Conservation (phyloP, 1,140 invertebrate genomes). For the Antheraea mylitta region DNA sequence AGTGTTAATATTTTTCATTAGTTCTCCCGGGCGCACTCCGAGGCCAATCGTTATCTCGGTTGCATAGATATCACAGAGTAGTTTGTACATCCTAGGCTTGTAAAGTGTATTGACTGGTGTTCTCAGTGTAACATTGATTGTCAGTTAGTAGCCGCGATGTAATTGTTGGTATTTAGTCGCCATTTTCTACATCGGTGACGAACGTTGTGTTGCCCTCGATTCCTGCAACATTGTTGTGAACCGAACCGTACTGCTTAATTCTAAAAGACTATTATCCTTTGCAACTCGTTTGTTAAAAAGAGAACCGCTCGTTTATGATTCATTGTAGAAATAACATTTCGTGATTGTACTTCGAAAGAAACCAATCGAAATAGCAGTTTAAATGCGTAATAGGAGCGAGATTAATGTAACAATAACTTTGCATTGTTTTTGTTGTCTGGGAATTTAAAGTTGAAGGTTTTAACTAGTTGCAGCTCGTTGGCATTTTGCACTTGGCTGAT, state of each 20-base stretch:
- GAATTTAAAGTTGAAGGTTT: conserved; percentile 17
- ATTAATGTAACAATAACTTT: no score
- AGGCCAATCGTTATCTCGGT: conserved; percentile 46
- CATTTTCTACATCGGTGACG: conserved; percentile 76
- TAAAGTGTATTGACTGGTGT: no score
- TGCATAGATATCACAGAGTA: conserved; percentile 22
- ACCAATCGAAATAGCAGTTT: conserved; percentile 27
- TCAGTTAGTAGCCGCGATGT: conserved; percentile 41
- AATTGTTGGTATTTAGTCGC: conserved; percentile 76
- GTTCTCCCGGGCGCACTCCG: conserved; percentile 12
- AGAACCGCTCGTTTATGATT: conserved; percentile 59
- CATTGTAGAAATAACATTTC: conserved; percentile 63
- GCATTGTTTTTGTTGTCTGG: no score
- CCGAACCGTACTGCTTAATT: conserved; percentile 60
- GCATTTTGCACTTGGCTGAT: conserved; percentile 35
- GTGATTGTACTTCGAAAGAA: no score
- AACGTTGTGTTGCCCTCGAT: conserved; percentile 69
- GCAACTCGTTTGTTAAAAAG: conserved; percentile 40
- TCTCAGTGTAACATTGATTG: conserved; percentile 32
- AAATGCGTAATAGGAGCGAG: background rate
- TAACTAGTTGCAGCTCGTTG: no score
- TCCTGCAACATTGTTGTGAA: conserved; percentile 48
- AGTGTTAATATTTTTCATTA: no score
- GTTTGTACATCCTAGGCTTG: no score
- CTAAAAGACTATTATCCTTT: conserved; percentile 57